phyloP scores from a whole-genome alignment of 2,888 invertebrate species.

The Augiades crinisus region DNA sequence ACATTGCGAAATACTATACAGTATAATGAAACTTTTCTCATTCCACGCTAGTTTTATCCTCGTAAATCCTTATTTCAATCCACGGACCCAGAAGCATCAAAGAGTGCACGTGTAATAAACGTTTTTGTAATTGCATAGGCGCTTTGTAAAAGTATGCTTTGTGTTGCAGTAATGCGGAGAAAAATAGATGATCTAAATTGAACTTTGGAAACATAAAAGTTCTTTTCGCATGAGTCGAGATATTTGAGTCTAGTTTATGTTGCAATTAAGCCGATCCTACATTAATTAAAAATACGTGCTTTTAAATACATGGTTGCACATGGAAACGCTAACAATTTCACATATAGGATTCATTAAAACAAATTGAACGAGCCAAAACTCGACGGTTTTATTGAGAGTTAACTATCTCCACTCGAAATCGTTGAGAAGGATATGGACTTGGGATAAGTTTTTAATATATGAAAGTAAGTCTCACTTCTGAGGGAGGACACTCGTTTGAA shows the following conservation, averaged over 20 bases:
- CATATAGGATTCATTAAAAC: too few species aligned
- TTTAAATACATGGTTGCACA: too few species aligned
- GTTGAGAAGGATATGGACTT: too few species aligned
- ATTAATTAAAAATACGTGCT: not conserved
- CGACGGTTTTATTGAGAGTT: too few species aligned
- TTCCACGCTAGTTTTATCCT: conserved; percentile 22
- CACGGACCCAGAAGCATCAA: conserved; percentile 33
- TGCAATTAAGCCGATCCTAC: not conserved
- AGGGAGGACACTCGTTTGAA: too few species aligned
- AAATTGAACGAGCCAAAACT: too few species aligned
- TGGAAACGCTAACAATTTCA: too few species aligned
- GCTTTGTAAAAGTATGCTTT: conserved; percentile 16
- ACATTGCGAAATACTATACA: conserved; percentile 31
- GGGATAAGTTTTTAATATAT: too few species aligned
- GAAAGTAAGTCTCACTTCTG: too few species aligned
- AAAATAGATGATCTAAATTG: conserved; percentile 19
- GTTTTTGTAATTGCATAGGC: conserved; percentile 20
- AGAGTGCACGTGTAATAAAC: conserved; percentile 14
- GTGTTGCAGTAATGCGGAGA: conserved; percentile 15
- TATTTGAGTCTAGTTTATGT: conserved; percentile 17
- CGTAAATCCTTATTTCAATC: conserved; percentile 38
- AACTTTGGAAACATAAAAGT: conserved; percentile 11
- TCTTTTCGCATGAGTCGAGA: conserved; percentile 4
- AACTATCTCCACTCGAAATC: too few species aligned
- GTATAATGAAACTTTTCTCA: conserved; percentile 24